A percentile compares a stretch with the other conserved stretches of the same genome.
These are phyloP conservation scores for Microplitis mediator DNA, from an alignment of 1,140 invertebrate genomes.

Conservation along the genomic window DNA sequence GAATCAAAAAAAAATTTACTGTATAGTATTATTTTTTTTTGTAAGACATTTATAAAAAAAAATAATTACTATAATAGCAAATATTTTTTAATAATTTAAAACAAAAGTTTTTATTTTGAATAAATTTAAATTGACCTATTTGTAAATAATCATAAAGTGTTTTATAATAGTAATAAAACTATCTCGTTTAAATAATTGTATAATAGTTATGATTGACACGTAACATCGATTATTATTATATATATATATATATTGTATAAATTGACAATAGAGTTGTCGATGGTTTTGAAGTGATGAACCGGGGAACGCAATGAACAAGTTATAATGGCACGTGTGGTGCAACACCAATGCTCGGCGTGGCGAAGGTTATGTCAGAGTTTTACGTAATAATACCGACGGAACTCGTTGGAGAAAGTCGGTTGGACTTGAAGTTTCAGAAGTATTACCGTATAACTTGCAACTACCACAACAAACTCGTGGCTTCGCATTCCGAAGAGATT, in stretches of 20 bases:
- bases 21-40: no score
- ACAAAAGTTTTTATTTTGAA: not conserved
- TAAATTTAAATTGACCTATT: not conserved
- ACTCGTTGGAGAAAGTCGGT: slow-evolving; percentile 36
- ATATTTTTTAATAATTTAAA: no score
- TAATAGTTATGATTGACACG: not conserved
- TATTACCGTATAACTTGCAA: slow-evolving; percentile 8
- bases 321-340: slow-evolving; percentile 50
- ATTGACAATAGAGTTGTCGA: slow-evolving; percentile 9
- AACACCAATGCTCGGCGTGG: slow-evolving; percentile 52
- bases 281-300: not conserved
- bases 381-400: slow-evolving; percentile 44
- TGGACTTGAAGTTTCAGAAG: slow-evolving; percentile 30
- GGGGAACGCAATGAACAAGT: slow-evolving; percentile 11
- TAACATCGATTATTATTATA: not conserved
- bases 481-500: not conserved
- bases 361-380: slow-evolving; percentile 63
- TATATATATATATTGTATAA: not conserved
- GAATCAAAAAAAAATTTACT: no score
- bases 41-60: no score
- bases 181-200: not conserved
- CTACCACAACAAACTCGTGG: slow-evolving; percentile 11
- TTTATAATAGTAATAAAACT: not conserved
- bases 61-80: no score
- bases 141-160: not conserved